Evolutionary conservation across 2,888 invertebrate species (phyloP), one percentile per base, ranked within the genome.

Genomic region (Perizoma affinitatum): DNA sequence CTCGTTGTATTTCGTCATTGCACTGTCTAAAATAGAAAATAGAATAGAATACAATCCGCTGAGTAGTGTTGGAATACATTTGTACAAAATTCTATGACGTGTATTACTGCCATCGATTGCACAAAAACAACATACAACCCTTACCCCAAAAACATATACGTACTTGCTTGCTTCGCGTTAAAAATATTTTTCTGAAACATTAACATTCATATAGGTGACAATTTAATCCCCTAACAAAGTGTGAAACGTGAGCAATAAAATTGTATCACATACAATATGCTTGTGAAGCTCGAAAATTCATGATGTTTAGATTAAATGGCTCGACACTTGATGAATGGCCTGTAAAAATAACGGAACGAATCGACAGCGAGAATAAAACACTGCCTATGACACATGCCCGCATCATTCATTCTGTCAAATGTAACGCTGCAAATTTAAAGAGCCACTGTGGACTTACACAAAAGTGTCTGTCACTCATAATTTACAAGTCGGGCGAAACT

Each of bases 261-360:
- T 54, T 69, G 75, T 72, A 74, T 71, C 67, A 67, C 73, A 64
- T 69, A 71, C 73, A 74, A 75, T 73, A 71, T 73, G 75, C 76
- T 72, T 78, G 77, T 75, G 72, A 73, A 79, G 76, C 75, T 74
- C 76, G 75, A 80, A 83, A 80, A 84, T 83, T 82, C 82, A 82
- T 83, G 78, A 76, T 77, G 80, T 78, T 84, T 83, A 84, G 86
- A 87, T 88, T 84, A 84, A 88, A 88, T 84, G 85, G 83, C 71
- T 72, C 80, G 76, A 72, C 81, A 73, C 76, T 80, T 83, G 83
- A 87, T 82, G 83, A 84, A 89, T 85, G 78, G 82, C 74, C 75
- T 78, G 80, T 80, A 76, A 79, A 78, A 70, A 76, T 82, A 78
- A 76, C 78, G 74, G 70, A 74, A 79, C 75, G 76, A 82, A 82